These are phyloP conservation scores for Thunnus thynnus DNA, from an alignment of 2,113 vertebrate genomes.

Conservation along the genomic window DNA sequence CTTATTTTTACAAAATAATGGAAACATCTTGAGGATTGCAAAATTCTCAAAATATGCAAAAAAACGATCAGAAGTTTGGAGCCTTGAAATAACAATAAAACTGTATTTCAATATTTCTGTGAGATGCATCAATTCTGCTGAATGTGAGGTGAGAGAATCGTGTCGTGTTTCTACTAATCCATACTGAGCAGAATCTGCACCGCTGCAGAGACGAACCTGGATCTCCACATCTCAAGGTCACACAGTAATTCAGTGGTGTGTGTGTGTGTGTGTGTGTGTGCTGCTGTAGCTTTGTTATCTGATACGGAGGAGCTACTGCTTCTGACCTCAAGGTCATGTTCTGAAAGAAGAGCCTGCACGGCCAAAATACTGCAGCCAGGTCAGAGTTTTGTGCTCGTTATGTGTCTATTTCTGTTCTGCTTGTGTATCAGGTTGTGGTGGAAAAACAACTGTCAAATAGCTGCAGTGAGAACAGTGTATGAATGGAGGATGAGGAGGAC, in stretches of 20 bases:
- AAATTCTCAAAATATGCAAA: conserved; percentile 1
- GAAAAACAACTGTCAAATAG: background rate
- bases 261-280: background rate
- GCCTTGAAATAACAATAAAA: background rate
- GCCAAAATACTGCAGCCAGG: conserved; percentile 40
- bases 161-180: conserved; percentile 1
- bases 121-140: background rate
- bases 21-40: background rate
- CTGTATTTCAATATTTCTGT: background rate
- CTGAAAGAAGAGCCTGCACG: conserved; percentile 44
- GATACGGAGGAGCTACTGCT: conserved; percentile 59
- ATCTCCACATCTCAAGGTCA: conserved; percentile 60
- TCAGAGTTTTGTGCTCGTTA: conserved; percentile 32
- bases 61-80: background rate
- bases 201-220: conserved; percentile 46
- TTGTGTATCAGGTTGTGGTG: conserved; percentile 31
- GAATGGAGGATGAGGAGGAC: conserved; percentile 38
- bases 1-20: conserved; percentile 15
- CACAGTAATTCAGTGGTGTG: background rate
- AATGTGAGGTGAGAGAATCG: conserved; percentile 13
- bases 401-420: conserved; percentile 39
- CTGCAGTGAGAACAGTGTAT: conserved; percentile 15
- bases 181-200: conserved; percentile 26
- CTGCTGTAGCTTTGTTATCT: conserved; percentile 56
- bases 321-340: conserved; percentile 61